Base-by-base conservation (phyloP, 2,888 invertebrate genomes). In the Uropetala carovei region DNA sequence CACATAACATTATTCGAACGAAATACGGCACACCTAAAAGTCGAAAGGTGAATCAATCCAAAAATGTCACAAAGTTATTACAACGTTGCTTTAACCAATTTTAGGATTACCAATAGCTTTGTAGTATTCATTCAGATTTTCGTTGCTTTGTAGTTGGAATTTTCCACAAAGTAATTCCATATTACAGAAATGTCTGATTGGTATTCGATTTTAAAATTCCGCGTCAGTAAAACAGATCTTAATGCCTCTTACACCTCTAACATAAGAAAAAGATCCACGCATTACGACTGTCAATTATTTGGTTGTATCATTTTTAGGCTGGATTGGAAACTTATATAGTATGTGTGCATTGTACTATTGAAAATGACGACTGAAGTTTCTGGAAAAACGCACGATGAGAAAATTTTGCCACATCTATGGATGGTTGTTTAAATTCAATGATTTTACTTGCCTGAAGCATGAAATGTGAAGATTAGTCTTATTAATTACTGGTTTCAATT, bases 91-190 rank as follows among this genome's bases (percentile, higher is more conserved):
- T 92, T 22, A 91, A 14, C 86, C 27, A 27, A 59, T 13, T 92
- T 93, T 56, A 64, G 27, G 93, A 96, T 94, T 95, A 97, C 97
- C 97, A 93, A 96, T 95, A 92, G 96, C 96, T 94, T 95, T 95
- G 93, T 96, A 97, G 94, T 96, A 97, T 93, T 96, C 96, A 92
- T 97, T 96, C 93, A 97, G 95, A 94, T 97, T 96, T 94, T 97
- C 97, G 95, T 96, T 97, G 94, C 96, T 96, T 93, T 96, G 96
- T 93, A 97, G 96, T 93, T 96, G 96, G 94, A 97, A 97, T 94
- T 96, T 96, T 94, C 97, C 97, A 92, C 95, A 94, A 59, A 97
- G 96, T 91, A 96, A 94, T 92, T 95, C 95, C 96, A 97, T 97
- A 94, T 94, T 95, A 16, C 16, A 18, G n/a, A 13, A 83, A n/a